Evolutionary conservation across 2,797 vertebrate genomes (phyloP).

Genomic region (Coregonus ussuriensis): DNA sequence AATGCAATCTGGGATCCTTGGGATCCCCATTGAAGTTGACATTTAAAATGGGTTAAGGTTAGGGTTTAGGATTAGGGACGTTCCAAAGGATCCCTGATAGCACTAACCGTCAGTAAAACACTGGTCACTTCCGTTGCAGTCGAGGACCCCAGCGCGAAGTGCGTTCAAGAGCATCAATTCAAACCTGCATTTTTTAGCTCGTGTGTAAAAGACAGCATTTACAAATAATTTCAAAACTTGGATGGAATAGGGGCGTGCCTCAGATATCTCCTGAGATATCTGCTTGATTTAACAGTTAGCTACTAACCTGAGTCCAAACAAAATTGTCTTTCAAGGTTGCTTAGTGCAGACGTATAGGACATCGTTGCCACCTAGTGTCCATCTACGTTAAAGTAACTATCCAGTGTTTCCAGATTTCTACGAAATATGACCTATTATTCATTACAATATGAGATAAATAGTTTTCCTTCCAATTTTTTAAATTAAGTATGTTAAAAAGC

Average conservation of each 20-base stretch:
- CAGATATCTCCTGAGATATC: not conserved
- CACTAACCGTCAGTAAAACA: constrained; percentile 1
- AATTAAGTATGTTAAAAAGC: too few species aligned
- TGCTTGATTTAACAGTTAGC: not conserved
- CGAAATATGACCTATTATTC: too few species aligned
- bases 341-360: not conserved
- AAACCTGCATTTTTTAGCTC: not conserved
- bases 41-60: too few species aligned
- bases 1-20: not conserved
- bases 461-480: too few species aligned
- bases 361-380: not conserved
- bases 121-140: constrained; percentile 38
- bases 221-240: not conserved
- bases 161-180: not conserved
- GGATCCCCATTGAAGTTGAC: too few species aligned
- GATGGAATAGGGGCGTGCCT: not conserved
- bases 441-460: too few species aligned
- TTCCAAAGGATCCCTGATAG: too few species aligned
- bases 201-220: not conserved
- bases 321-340: not conserved
- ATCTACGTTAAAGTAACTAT: not conserved
- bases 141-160: not conserved
- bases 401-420: too few species aligned
- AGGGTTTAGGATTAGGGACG: too few species aligned
- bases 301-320: not conserved